Evolutionary conservation across 2,888 invertebrate species (phyloP).

Genomic region (Dendrolimus houi): DNA sequence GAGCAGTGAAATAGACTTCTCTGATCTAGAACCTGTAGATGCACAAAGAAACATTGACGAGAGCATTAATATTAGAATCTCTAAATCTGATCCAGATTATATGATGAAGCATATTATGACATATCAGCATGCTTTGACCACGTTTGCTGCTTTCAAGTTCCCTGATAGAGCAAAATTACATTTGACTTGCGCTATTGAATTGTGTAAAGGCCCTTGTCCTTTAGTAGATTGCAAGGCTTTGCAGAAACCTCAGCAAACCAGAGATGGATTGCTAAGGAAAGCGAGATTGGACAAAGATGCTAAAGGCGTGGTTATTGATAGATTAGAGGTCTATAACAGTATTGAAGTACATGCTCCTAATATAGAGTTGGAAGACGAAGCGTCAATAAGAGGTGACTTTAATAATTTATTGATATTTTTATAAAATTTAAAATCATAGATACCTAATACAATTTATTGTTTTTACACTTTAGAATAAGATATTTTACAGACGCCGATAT

Average conservation of each 20-base stretch:
- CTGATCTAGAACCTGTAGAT: constrained; percentile 49
- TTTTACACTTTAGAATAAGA: no score
- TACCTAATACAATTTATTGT: no score
- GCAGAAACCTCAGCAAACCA: constrained; percentile 60
- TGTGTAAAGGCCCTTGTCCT: constrained; percentile 85
- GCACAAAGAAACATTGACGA: constrained; percentile 45
- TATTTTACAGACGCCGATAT: no score
- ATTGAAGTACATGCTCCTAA: constrained; percentile 87
- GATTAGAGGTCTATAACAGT: constrained; percentile 86
- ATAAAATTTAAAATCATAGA: no score
- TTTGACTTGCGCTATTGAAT: constrained; percentile 84
- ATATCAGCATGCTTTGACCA: constrained; percentile 72
- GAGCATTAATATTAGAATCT: constrained; percentile 35
- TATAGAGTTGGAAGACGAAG: constrained; percentile 81
- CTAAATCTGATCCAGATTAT: constrained; percentile 50
- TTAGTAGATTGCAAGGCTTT: constrained; percentile 72
- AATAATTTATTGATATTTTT: no score
- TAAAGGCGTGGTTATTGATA: constrained; percentile 77
- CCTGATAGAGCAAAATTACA: constrained; percentile 87
- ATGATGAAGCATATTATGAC: constrained; percentile 67
- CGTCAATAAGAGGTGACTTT: constrained; percentile 60
- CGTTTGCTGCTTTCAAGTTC: constrained; percentile 89
- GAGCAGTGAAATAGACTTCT: constrained; percentile 52
- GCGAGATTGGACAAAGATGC: constrained; percentile 68
- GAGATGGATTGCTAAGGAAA: constrained; percentile 60